These are phyloP conservation scores for Oscheius sp. DNA, from an alignment of 2,888 invertebrate species.

Conservation along the genomic window DNA sequence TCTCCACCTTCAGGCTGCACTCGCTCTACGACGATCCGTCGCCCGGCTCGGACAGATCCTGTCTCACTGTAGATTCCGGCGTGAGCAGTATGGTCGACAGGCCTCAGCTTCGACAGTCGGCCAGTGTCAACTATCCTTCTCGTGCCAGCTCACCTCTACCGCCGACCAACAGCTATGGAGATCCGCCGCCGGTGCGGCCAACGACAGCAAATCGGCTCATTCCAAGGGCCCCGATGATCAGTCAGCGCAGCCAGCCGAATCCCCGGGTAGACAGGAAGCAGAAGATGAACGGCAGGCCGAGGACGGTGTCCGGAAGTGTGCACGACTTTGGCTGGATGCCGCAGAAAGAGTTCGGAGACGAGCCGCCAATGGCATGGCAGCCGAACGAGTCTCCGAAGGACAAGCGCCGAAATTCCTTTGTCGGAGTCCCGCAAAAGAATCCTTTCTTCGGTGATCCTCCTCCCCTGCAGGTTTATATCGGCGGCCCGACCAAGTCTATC, in stretches of 20 bases:
- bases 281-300: constrained; percentile 12
- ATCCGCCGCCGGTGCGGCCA: constrained; percentile 20
- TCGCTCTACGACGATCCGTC: constrained; percentile 30
- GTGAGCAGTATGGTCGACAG: constrained; percentile 12
- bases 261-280: constrained; percentile 11
- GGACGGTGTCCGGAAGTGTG: constrained; percentile 23
- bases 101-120: constrained; percentile 14
- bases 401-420: not conserved
- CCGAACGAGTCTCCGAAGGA: not conserved
- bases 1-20: constrained; percentile 20
- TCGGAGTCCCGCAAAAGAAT: constrained; percentile 29
- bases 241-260: constrained; percentile 16
- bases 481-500: constrained; percentile 2
- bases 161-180: constrained; percentile 16
- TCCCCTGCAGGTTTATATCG: constrained; percentile 4
- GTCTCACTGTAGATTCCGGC: constrained; percentile 23
- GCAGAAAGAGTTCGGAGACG: constrained; percentile 21
- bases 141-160: constrained; percentile 7
- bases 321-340: constrained; percentile 17
- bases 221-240: constrained; percentile 12
- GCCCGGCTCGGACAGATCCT: constrained; percentile 8
- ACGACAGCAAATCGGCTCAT: not conserved
- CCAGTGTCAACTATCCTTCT: not conserved
- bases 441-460: constrained; percentile 35
- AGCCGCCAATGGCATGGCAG: constrained; percentile 1